These are phyloP conservation scores for Ephydatia muelleri DNA, from an alignment of 37 sponge, comb jelly and placozoan species.

Conservation along the genomic window DNA sequence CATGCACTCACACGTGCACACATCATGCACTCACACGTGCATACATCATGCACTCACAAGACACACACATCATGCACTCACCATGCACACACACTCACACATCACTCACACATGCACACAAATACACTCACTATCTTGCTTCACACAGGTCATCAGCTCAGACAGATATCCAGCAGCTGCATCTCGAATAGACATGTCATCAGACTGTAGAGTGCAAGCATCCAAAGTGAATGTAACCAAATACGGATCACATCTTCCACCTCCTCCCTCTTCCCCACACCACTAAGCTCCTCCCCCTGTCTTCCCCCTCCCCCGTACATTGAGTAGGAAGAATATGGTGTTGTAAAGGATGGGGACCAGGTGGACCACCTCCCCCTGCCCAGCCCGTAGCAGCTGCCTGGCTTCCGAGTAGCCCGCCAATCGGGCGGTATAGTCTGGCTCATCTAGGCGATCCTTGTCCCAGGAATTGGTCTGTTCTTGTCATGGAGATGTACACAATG, in stretches of 20 bases:
- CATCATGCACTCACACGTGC: no score
- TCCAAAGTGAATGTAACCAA: background rate
- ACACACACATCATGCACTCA: no score
- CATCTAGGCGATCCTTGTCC: constrained; percentile 68
- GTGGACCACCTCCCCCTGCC: constrained; percentile 9
- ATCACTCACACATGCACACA: background rate
- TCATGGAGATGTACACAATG: background rate
- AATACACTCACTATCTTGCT: constrained; percentile 25
- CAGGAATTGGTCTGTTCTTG: constrained; percentile 89
- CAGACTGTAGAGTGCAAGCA: constrained; percentile 38
- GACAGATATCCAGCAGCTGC: constrained; percentile 62
- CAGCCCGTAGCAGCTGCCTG: background rate
- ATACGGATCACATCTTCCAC: background rate
- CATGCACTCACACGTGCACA: no score
- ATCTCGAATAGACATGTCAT: constrained; percentile 80
- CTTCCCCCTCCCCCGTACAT: constrained; percentile 36
- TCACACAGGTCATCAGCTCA: constrained; percentile 35
- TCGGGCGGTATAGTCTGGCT: constrained; percentile 70
- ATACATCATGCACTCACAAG: no score
- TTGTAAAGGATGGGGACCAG: constrained; percentile 70
- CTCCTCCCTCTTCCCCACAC: background rate
- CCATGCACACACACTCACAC: background rate
- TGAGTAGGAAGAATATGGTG: constrained; percentile 50
- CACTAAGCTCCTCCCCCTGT: background rate
- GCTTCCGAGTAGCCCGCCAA: constrained; percentile 63